Evolutionary conservation across 2,113 vertebrate genomes (phyloP).

Genomic region (Catagonus wagneri): DNA sequence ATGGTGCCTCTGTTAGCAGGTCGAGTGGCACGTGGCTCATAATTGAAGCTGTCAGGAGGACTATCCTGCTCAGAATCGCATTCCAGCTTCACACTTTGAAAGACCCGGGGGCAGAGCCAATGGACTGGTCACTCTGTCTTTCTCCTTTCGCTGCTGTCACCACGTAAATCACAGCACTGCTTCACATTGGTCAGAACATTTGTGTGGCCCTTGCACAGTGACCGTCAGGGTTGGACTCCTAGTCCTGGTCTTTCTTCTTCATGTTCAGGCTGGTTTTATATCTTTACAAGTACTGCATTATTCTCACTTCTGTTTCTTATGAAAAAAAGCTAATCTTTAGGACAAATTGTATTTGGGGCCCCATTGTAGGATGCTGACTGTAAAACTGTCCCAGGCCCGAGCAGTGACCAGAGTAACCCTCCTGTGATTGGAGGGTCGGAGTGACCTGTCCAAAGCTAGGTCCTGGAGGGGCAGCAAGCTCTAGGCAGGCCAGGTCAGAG

Average conservation of each 20-base stretch:
- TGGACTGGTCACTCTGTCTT: conserved; percentile 1
- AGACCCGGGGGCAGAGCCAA: conserved; percentile 61
- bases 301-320: not conserved
- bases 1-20: conserved; percentile 49
- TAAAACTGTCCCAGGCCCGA: conserved; percentile 60
- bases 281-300: not conserved
- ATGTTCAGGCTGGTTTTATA: conserved; percentile 51
- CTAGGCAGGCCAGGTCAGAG: not conserved
- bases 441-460: not conserved
- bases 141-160: not conserved
- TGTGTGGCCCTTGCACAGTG: not conserved
- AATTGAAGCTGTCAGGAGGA: conserved; percentile 57
- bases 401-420: not conserved
- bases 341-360: conserved; percentile 59
- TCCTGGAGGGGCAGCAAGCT: not conserved
- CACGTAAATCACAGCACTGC: not conserved
- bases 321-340: conserved; percentile 71
- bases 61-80: conserved; percentile 40
- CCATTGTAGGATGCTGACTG: conserved; percentile 84
- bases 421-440: not conserved
- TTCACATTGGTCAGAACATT: not conserved
- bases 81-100: conserved; percentile 70
- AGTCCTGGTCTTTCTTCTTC: conserved; percentile 59
- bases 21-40: not conserved
- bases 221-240: conserved; percentile 57